phyloP scores from a whole-genome alignment of 2,113 vertebrate genomes.

The Carettochelys insculpta region DNA sequence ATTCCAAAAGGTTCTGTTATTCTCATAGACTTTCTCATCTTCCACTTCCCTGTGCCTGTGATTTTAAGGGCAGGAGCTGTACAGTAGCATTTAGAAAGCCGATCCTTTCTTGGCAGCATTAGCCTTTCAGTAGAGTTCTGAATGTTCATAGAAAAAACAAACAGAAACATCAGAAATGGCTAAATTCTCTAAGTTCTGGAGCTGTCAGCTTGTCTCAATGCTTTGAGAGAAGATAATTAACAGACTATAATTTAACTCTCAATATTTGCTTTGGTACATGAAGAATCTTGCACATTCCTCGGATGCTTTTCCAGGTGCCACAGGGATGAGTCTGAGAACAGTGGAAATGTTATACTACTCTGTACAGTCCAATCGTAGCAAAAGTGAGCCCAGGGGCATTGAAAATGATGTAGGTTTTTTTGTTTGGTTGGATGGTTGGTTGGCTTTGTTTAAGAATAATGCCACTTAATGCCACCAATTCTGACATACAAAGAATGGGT shows the following conservation, averaged over 20 bases:
- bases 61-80: not conserved
- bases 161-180: slow-evolving; percentile 33
- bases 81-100: slow-evolving; percentile 3
- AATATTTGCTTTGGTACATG: slow-evolving; percentile 55
- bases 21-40: slow-evolving; percentile 17
- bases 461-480: not conserved
- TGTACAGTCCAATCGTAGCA: slow-evolving; percentile 37
- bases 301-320: slow-evolving; percentile 32
- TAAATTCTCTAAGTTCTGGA: slow-evolving; percentile 34
- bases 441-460: slow-evolving; percentile 64
- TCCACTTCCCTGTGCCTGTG: not conserved
- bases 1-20: not conserved
- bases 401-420: no score
- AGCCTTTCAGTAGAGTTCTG: not conserved
- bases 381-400: slow-evolving; percentile 6
- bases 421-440: no score
- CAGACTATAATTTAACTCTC: slow-evolving; percentile 56
- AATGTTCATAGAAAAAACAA: not conserved
- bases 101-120: slow-evolving; percentile 1
- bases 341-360: slow-evolving; percentile 40
- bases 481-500: not conserved
- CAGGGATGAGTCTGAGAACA: slow-evolving; percentile 37
- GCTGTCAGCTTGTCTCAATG: slow-evolving; percentile 20
- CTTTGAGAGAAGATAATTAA: slow-evolving; percentile 64
- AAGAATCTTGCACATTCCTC: slow-evolving; percentile 31